Evolutionary conservation across 2,113 vertebrate genomes (phyloP).

Genomic region (Scolopax mira): DNA sequence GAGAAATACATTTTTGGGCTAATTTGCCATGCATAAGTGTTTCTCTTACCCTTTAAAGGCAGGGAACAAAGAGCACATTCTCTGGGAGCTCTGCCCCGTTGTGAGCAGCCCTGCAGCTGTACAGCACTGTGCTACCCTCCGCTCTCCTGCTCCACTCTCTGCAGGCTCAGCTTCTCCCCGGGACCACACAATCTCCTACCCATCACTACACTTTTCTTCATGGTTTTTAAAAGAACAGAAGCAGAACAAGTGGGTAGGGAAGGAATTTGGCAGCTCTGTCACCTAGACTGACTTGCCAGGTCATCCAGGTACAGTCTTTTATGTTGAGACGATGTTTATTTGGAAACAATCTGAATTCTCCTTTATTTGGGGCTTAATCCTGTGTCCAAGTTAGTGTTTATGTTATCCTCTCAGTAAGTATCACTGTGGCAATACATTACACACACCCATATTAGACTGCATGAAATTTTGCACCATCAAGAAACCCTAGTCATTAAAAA

Average conservation of each 20-base stretch:
- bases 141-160: conserved; percentile 67
- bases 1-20: conserved; percentile 87
- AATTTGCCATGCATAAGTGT: conserved; percentile 87
- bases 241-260: background rate
- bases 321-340: background rate
- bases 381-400: background rate
- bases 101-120: conserved; percentile 80
- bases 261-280: background rate
- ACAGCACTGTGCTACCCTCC: conserved; percentile 71
- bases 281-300: background rate
- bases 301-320: background rate
- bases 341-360: background rate
- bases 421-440: background rate
- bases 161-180: conserved; percentile 50
- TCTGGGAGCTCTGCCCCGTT: conserved; percentile 73
- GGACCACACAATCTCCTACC: conserved; percentile 19
- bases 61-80: conserved; percentile 81
- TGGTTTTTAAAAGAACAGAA: background rate
- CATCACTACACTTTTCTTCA: background rate
- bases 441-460: background rate
- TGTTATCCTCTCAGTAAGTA: background rate
- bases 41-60: conserved; percentile 85
- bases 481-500: background rate
- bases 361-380: background rate
- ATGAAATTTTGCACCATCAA: background rate